These are phyloP conservation scores for Achlya flavicornis DNA, from an alignment of 2,888 invertebrate species.

Conservation along the genomic window DNA sequence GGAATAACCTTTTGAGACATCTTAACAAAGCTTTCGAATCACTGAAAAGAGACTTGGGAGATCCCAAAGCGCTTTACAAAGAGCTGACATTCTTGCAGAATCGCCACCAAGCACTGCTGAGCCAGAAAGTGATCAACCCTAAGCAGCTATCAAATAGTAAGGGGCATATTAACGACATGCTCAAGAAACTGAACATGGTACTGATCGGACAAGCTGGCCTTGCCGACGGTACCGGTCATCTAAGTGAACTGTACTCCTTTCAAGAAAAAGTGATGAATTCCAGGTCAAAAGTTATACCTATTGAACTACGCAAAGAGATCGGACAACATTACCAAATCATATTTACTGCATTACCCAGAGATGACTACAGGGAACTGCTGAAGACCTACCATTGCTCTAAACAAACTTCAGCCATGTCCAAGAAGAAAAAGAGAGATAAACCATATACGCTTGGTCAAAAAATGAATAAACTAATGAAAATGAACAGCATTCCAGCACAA, in stretches of 20 bases:
- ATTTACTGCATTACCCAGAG: slow-evolving; percentile 72
- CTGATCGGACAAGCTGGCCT: slow-evolving; percentile 85
- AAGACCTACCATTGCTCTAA: slow-evolving; percentile 53
- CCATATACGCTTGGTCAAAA: slow-evolving; percentile 39
- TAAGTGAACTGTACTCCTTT: slow-evolving; percentile 68
- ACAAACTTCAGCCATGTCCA: slow-evolving; percentile 27
- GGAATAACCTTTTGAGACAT: slow-evolving; percentile 55
- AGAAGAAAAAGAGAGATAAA: slow-evolving; percentile 46
- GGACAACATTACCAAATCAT: slow-evolving; percentile 78
- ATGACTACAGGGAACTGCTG: slow-evolving; percentile 68
- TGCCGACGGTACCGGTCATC: slow-evolving; percentile 73
- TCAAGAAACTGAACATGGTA: slow-evolving; percentile 82
- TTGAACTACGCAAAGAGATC: slow-evolving; percentile 74
- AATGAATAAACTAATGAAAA: slow-evolving; percentile 37
- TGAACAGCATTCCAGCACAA: slow-evolving; percentile 43
- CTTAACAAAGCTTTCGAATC: slow-evolving; percentile 63
- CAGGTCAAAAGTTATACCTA: slow-evolving; percentile 58
- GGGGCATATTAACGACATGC: slow-evolving; percentile 68
- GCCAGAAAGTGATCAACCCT: slow-evolving; percentile 61
- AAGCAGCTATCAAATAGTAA: slow-evolving; percentile 59
- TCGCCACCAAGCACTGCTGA: slow-evolving; percentile 67
- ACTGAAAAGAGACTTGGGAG: slow-evolving; percentile 75
- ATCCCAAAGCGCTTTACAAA: slow-evolving; percentile 72
- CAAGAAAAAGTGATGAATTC: slow-evolving; percentile 59
- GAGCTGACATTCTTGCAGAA: slow-evolving; percentile 72